phyloP scores from a whole-genome alignment of 2,888 invertebrate genomes.

The Drosophila siamana region DNA sequence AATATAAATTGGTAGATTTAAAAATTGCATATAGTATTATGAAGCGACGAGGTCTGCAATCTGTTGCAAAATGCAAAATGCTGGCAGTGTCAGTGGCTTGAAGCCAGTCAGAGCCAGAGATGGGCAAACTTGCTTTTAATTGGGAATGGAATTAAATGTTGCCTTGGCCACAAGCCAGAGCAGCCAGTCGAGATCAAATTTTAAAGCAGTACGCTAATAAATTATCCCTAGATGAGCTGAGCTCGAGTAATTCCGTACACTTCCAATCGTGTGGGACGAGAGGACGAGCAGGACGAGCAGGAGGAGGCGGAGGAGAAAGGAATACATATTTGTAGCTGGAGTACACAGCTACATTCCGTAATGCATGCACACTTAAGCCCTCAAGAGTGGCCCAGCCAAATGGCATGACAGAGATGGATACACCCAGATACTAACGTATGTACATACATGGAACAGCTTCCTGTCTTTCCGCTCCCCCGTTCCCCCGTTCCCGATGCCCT shows the following conservation, averaged over 20 bases:
- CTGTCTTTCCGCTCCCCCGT: neutral
- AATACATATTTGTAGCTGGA: conserved; percentile 11
- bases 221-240: conserved; percentile 16
- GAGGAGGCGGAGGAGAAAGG: neutral
- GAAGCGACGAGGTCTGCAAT: neutral
- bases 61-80: neutral
- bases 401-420: conserved; percentile 67
- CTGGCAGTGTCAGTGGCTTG: too few species aligned
- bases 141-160: conserved; percentile 1
- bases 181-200: conserved; percentile 22
- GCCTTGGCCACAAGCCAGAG: conserved; percentile 1
- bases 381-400: conserved; percentile 63
- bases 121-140: neutral
- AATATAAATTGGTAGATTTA: neutral
- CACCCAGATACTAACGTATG: conserved; percentile 40
- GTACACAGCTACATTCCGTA: conserved; percentile 42
- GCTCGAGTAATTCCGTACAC: neutral
- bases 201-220: conserved; percentile 38
- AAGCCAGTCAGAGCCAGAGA: too few species aligned
- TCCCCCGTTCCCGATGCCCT: neutral
- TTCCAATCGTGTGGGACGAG: too few species aligned
- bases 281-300: neutral
- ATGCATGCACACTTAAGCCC: conserved; percentile 67
- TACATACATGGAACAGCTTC: conserved; percentile 11
- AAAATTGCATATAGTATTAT: neutral